Base-by-base conservation (phyloP, 2,888 invertebrate genomes). In the Ormyrus nitidulus region DNA sequence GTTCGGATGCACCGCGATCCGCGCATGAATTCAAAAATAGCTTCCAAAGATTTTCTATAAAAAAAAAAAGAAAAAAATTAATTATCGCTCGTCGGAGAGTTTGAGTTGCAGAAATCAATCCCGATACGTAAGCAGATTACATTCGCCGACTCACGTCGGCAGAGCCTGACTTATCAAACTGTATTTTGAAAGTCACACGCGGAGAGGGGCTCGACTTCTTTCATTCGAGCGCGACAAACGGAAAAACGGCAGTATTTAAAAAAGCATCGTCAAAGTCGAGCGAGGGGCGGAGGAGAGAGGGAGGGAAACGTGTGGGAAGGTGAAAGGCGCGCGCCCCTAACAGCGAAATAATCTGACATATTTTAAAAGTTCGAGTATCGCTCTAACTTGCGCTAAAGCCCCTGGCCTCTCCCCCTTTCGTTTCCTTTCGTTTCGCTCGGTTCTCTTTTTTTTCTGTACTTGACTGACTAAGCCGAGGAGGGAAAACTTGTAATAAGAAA, bases 331-430 rank as follows among this genome's bases (percentile, higher is more conserved):
- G 54, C 53, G 11, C 65, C 70, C 54, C 46, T 64, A 73, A 51
- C 61, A 86, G 85, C 86, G 84, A 89, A 89, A 89, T 89, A 89
- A 89, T 89, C 89, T 88, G 89, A 89, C 88, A 88, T 88, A 89
- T 89, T 89, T 89, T 86, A 89, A 88, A 88, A 89, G 88, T 88
- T 88, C 86, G 87, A 89, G 88, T 89, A 87, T 87, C 87, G 87
- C 85, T 85, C 19, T 56, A 8, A 2, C 51, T 6, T 44, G 6
- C 19, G 51, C 53, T 10, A 49, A 56, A 58, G 8, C 9, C 64
- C 59, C 7, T n/a, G 34, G 59, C 58, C 46, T 48, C 54, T 48
- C 54, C 49, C 48, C 72, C 69, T 44, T 61, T 19, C 19, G 19
- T 19, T 19, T 19, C 19, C 19, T 19, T 19, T 19, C 19, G 19